Evolutionary conservation across 2,888 invertebrate species (phyloP), one percentile per base, ranked within the genome.

Genomic region (Marasmarcha lunaedactyla): DNA sequence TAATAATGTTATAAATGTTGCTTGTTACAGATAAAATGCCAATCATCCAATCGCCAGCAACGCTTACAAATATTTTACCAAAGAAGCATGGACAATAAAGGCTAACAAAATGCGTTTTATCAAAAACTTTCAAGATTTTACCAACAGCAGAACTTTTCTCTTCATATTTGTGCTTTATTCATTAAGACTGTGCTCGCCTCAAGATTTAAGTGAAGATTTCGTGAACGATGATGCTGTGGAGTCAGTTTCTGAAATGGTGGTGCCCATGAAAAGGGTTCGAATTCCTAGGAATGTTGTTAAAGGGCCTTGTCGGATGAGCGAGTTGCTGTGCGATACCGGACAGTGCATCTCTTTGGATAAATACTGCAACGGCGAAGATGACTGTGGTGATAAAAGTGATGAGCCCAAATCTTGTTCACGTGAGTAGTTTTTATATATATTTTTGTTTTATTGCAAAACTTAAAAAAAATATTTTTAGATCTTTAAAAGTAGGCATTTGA

Each of bases 331-430:
- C 66, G 86, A 87, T 58, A 87, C 87, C 20, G 86, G 88, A 34
- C 87, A 87, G 68, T 92, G 92, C 73, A 86, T 93, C 56, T 86
- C 89, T 33, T 71, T 89, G 59, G 90, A 90, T 73, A 89, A 89
- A 68, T 91, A 87, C 65, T 93, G 93, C 71, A 90, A 93, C 59
- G 90, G 91, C 13, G 83, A 89, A 44, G 88, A 89, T 55, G 92
- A 93, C 64, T 93, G 93, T 56, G 88, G 88, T 15, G 93, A 93
- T 67, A 88, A 88, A 55, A 90, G 89, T 51, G 93, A 93, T 64
- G 93, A 93, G 66, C 88, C 88, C 2, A 85, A 87, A 49, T 86
- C 87, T 54, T 93, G 93, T 69, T 86, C 91, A 56, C 90, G 93
- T 93, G 74, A 92, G 91, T 89, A 55, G 46, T 46, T n/a, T n/a